Evolutionary conservation across 1,140 invertebrate species (phyloP).

Genomic region (Melanaphis sacchari): DNA sequence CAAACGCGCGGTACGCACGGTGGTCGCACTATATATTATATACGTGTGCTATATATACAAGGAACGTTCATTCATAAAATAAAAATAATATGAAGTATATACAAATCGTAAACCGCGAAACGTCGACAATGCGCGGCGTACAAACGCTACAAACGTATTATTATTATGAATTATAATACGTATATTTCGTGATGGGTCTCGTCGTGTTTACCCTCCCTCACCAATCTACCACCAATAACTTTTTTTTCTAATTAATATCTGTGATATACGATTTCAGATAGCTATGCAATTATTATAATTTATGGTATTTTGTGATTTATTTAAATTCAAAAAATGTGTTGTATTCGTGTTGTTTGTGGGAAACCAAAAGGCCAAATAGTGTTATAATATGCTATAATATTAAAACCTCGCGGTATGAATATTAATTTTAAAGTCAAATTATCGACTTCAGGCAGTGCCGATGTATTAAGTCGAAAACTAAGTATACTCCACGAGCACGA

Average conservation of each 20-base stretch:
- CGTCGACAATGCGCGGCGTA: neutral
- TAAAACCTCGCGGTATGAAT: neutral
- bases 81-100: neutral
- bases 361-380: neutral
- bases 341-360: neutral
- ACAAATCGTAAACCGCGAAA: neutral
- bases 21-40: neutral
- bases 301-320: neutral
- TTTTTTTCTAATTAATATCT: neutral
- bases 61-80: conserved; percentile 17
- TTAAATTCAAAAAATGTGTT: neutral
- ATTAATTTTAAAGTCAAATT: neutral
- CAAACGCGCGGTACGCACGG: neutral
- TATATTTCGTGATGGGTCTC: neutral
- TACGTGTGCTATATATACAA: neutral
- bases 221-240: neutral
- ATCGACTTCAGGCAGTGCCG: too few species aligned
- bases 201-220: neutral
- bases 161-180: too few species aligned
- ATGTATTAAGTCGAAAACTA: too few species aligned
- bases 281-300: neutral
- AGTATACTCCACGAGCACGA: too few species aligned
- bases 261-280: neutral
- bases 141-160: neutral
- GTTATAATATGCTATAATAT: neutral